Evolutionary conservation across 2,888 invertebrate genomes (phyloP), one percentile per base, ranked within the genome.

Genomic region (Malthinus flaveolus): DNA sequence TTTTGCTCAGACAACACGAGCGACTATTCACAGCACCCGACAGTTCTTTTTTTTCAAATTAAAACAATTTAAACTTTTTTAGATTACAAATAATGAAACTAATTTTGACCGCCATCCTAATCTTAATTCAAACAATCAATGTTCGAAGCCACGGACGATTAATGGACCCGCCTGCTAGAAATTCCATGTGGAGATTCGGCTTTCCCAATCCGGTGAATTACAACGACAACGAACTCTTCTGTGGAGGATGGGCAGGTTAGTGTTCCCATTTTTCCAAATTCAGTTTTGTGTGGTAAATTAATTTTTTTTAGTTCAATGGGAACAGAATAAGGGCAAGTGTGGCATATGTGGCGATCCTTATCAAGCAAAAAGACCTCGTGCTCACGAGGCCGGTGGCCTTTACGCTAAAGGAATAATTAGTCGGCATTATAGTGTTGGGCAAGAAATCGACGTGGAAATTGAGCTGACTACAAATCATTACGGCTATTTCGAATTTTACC

Each of bases 181-280:
- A 95, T 80, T 89, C 91, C 47, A 95, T 95, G 94, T 97, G 96
- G 96, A 83, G 96, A 59, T 91, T 91, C 73, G 96, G 96, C 0
- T 96, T 90, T 79, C 90, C 91, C n/a, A 95, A 92, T 79, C 93
- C 95, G 1, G 92, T 93, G 58, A 94, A 96, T 79, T 96, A 95
- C 76, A 93, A 95, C 71, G 95, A 96, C 78, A 95, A 95, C 72
- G 95, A 95, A 79, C 84, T 95, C 10, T 95, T 91, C 79, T 96
- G 96, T 75, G 95, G 95, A 15, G 95, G 94, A 49, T 92, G 90
- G 75, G 89, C 92, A 76, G 90, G 91, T 91, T 80, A 68, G 67
- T 51, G n/a, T n/a, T n/a, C n/a, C n/a, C n/a, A n/a, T n/a, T n/a
- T n/a, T 49, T 36, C 47, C 11, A 35, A 37, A 45, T 49, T 9